Conservation (phyloP, 53 echinoderm and acorn worm species). For the Mesocentrotus franciscanus region DNA sequence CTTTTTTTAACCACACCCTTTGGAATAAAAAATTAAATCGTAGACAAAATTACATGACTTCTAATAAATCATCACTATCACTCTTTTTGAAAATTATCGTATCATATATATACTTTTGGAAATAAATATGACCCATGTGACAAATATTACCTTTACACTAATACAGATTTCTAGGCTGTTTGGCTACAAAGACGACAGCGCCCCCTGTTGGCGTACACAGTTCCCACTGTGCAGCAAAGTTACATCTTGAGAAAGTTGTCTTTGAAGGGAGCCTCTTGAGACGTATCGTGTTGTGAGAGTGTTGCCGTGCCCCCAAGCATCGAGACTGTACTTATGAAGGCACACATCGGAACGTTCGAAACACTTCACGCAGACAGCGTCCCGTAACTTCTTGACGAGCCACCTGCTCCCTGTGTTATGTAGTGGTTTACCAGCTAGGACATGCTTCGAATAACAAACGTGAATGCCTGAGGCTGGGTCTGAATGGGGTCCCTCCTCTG, state of each 20-base stretch:
- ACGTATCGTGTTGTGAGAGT: slow-evolving; percentile 25
- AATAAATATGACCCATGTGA: too few species aligned
- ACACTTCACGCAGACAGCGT: slow-evolving; percentile 5
- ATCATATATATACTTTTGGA: too few species aligned
- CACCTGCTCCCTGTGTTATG: slow-evolving; percentile 1
- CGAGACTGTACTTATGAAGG: slow-evolving; percentile 9
- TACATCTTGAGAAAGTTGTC: neutral
- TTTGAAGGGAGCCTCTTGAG: slow-evolving; percentile 24
- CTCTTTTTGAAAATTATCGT: too few species aligned
- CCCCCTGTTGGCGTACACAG: neutral
- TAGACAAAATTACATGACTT: too few species aligned
- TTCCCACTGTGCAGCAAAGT: slow-evolving; percentile 6
- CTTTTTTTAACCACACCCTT: too few species aligned
- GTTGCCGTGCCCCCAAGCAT: slow-evolving; percentile 19
- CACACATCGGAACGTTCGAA: slow-evolving; percentile 28
- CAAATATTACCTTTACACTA: too few species aligned
- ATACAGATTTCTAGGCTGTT: too few species aligned
- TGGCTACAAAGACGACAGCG: neutral
- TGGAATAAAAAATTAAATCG: too few species aligned
- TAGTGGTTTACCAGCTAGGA: neutral
- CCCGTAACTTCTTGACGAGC: neutral
- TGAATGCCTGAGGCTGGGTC: slow-evolving; percentile 45
- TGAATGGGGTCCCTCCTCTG: neutral
- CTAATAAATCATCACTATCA: too few species aligned
- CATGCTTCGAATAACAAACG: slow-evolving; percentile 20